Evolutionary conservation across 1,140 invertebrate species (phyloP), one percentile per base, ranked within the genome.

Genomic region (Venturia canescens): DNA sequence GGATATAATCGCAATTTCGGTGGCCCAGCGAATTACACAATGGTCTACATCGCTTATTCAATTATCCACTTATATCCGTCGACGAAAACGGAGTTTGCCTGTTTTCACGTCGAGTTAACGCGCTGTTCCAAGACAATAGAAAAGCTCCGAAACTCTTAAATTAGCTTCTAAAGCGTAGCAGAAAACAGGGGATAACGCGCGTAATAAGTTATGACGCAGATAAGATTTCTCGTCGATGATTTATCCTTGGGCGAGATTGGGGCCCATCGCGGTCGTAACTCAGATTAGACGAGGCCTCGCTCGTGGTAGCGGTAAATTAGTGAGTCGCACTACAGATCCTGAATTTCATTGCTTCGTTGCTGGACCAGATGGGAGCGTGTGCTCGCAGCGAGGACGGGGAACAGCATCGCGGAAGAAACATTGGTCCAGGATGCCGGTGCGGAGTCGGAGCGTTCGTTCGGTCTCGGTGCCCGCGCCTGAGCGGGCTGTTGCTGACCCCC

Each of bases 281-380:
- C 74, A 81, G 80, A 69, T 77, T 78, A 81, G 80, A 81, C 71
- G 75, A 78, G 57, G 75, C 66, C 26, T 29, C n/a, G n/a, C 63
- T 29, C 26, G 21, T 66, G 75, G 80, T 81, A 81, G 80, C 80
- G 74, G 80, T 81, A 81, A 81, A 81, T 81, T 81, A 81, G 80
- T 78, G 74, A 80, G 57, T n/a, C n/a, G n/a, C 23, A 16, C 38
- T 44, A 44, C 53, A 72, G 63, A 81, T 69, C 70, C 83, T 80
- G 75, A 70, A 78, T 53, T 76, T 76, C 53, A 29, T 76, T 60
- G 29, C 27, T 27, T 60, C 21, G 53, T 18, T 1, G 53, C 9
- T 18, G 53, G 53, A 57, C 18, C 3, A 23, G 53, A 23, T 18
- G 53, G 21, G 53, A 9, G 15, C 53, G 26, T 63, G 38, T 26